phyloP scores from a whole-genome alignment of 2,888 invertebrate species.

The Salticus scenicus region DNA sequence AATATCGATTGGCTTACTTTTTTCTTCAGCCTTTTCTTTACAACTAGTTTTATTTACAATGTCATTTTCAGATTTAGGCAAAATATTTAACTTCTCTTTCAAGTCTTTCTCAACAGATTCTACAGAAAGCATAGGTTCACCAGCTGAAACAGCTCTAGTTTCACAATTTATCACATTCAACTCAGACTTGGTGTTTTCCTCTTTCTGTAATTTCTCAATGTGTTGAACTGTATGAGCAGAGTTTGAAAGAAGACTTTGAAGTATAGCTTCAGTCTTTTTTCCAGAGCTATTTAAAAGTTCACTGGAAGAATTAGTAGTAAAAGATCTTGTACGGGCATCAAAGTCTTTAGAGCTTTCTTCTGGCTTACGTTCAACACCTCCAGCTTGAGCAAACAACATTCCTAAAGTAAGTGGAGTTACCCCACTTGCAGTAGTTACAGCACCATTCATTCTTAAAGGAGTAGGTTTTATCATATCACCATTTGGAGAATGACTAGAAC shows the following conservation, averaged over 20 bases:
- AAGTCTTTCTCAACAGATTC: constrained; percentile 69
- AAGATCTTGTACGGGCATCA: constrained; percentile 45
- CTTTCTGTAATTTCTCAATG: constrained; percentile 80
- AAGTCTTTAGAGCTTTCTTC: constrained; percentile 35
- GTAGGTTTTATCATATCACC: constrained; percentile 65
- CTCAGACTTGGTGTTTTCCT: constrained; percentile 4
- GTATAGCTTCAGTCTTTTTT: constrained; percentile 74
- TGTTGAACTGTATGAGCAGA: constrained; percentile 90
- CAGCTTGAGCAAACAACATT: constrained; percentile 71
- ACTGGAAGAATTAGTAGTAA: constrained; percentile 41
- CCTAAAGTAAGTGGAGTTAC: constrained; percentile 67
- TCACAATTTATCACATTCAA: not conserved
- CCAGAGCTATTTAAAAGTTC: constrained; percentile 56
- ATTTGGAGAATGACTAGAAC: constrained; percentile 28
- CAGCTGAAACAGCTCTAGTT: constrained; percentile 23
- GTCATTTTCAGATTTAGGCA: constrained; percentile 37
- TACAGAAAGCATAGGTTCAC: constrained; percentile 44
- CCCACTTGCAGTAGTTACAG: constrained; percentile 24
- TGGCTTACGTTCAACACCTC: constrained; percentile 33
- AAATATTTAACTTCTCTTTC: constrained; percentile 65
- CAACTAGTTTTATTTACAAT: not conserved
- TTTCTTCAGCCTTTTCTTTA: constrained; percentile 7
- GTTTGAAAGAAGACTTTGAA: constrained; percentile 88
- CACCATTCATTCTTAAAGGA: constrained; percentile 62
- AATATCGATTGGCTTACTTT: constrained; percentile 61